Percentiles rank a stretch among this genome's conserved stretches.
Conservation (phyloP, 2,113 vertebrate species). For the Pseudorectes ferrugineus region DNA sequence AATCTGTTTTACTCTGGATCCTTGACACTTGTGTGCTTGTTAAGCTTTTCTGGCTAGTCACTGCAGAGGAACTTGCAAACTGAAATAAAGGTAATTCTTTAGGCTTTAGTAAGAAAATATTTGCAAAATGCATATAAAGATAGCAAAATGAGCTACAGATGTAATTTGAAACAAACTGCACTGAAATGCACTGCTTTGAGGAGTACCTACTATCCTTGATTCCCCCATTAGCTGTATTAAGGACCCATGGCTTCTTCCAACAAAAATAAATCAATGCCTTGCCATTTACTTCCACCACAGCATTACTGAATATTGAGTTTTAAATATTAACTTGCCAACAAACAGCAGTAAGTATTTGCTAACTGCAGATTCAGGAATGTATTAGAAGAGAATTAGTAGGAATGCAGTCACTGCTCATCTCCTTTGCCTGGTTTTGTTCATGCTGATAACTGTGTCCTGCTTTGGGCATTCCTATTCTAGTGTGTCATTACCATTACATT, state of each 20-base stretch:
- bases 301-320: background rate
- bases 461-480: background rate
- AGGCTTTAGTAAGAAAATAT: background rate
- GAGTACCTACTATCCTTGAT: background rate
- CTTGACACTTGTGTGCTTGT: slow-evolving; percentile 67
- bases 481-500: background rate
- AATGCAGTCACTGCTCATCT: background rate
- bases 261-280: background rate
- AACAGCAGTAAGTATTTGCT: background rate
- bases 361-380: background rate
- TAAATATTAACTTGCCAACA: background rate
- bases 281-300: background rate
- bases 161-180: background rate
- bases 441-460: background rate
- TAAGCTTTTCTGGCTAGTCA: slow-evolving; percentile 62
- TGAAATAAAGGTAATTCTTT: slow-evolving; percentile 48
- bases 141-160: background rate
- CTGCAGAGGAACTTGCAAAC: slow-evolving; percentile 50
- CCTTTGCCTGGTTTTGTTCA: background rate
- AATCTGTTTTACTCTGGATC: slow-evolving; percentile 74
- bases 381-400: background rate
- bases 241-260: background rate
- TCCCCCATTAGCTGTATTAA: background rate
- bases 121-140: background rate
- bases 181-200: background rate